Conservation (phyloP, 2,888 invertebrate species). For the Conus canariensis region DNA sequence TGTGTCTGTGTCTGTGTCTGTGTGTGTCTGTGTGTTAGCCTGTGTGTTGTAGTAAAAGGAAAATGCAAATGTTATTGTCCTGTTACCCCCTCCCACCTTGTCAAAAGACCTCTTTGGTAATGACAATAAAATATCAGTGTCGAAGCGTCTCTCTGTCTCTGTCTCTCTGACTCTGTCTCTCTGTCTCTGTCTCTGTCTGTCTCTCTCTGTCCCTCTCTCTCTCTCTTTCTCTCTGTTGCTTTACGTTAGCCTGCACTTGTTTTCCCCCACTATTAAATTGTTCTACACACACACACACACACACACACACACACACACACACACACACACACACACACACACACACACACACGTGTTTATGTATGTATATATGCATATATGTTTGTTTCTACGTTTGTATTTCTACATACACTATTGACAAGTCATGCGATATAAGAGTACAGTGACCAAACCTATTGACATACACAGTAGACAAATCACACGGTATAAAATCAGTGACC, state of each 20-base stretch:
- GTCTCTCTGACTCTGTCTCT: background rate
- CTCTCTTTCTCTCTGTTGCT: background rate
- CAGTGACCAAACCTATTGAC: too few relatives aligned
- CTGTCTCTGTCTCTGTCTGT: background rate
- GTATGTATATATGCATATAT: background rate
- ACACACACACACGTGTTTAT: background rate
- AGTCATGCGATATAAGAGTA: too few relatives aligned
- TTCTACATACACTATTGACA: background rate
- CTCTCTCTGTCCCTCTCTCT: background rate
- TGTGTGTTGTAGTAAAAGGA: too few relatives aligned
- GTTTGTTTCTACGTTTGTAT: background rate
- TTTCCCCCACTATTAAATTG: background rate
- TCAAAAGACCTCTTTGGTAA: too few relatives aligned
- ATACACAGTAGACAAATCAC: too few relatives aligned
- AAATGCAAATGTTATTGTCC: too few relatives aligned
- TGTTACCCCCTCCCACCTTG: too few relatives aligned
- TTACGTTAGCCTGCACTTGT: background rate
- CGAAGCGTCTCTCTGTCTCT: background rate
- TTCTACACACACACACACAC: too few relatives aligned
- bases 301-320: too few relatives aligned
- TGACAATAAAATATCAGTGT: too few relatives aligned
- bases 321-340: too few relatives aligned
- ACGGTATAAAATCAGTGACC: background rate
- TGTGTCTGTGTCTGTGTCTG: background rate
- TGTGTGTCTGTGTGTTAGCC: background rate